Percentiles rank a stretch among this genome's conserved stretches.
These are phyloP conservation scores for Pseudomyrmex concolor DNA, from an alignment of 1,140 invertebrate species.

Conservation along the genomic window DNA sequence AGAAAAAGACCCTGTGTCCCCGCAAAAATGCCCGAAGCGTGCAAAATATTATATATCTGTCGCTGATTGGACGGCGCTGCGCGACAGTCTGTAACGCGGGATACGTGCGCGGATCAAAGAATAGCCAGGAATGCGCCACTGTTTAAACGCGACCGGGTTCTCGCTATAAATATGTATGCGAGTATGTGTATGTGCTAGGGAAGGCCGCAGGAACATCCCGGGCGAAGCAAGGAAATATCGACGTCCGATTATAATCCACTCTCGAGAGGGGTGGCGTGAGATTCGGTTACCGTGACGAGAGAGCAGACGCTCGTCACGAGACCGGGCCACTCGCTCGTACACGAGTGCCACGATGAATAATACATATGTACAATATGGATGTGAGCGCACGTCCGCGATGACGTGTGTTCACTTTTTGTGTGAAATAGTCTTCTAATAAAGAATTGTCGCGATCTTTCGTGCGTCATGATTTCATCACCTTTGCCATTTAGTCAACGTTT, in stretches of 20 bases:
- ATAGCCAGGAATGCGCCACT: constrained; percentile 57
- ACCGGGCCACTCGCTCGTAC: constrained; percentile 49
- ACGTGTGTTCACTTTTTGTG: constrained; percentile 48
- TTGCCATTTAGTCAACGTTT: background rate
- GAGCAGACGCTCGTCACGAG: constrained; percentile 63
- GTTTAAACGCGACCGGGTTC: constrained; percentile 67
- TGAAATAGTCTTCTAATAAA: constrained; percentile 56
- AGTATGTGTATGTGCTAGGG: background rate
- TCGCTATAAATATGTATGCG: constrained; percentile 72
- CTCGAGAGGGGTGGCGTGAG: constrained; percentile 61
- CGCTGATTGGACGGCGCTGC: constrained; percentile 68
- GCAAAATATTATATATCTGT: constrained; percentile 72
- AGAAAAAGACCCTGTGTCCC: background rate
- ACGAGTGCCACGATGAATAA: constrained; percentile 68
- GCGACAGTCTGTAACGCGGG: constrained; percentile 56
- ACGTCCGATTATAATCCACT: constrained; percentile 75
- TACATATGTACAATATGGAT: constrained; percentile 66
- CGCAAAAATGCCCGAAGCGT: constrained; percentile 70
- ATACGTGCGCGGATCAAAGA: constrained; percentile 74
- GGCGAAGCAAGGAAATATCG: constrained; percentile 70
- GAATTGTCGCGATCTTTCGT: background rate
- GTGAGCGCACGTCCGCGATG: constrained; percentile 16
- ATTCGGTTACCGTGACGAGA: constrained; percentile 69
- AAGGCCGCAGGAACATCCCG: constrained; percentile 30
- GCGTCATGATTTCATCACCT: background rate